These are phyloP conservation scores for Sebastes iracundus DNA, from an alignment of 2,797 vertebrate species.

Conservation along the genomic window DNA sequence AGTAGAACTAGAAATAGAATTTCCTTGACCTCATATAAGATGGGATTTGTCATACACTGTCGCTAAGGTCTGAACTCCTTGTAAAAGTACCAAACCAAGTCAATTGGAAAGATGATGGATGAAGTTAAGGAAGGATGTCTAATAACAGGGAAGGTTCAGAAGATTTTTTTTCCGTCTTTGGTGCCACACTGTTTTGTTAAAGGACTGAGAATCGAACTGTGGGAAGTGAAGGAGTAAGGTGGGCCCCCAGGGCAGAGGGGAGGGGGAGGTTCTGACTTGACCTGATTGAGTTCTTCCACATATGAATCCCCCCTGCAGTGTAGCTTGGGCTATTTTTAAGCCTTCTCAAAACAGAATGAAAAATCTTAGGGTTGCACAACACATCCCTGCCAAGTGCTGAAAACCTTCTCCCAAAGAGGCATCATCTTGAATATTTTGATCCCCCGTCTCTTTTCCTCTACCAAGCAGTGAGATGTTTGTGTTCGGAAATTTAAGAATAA, in stretches of 20 bases:
- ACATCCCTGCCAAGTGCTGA: slow-evolving; percentile 27
- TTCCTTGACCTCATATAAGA: slow-evolving; percentile 43
- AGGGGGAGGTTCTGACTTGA: slow-evolving; percentile 47
- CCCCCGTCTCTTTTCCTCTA: not conserved
- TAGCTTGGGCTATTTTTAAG: slow-evolving; percentile 60
- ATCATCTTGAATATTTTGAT: slow-evolving; percentile 29
- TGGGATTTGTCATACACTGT: slow-evolving; percentile 21
- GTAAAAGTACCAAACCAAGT: slow-evolving; percentile 34
- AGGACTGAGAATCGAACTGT: slow-evolving; percentile 23
- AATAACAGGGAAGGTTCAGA: not conserved
- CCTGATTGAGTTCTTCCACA: slow-evolving; percentile 61
- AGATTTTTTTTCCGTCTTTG: slow-evolving; percentile 3
- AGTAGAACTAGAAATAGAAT: slow-evolving; percentile 22
- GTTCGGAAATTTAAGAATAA: not conserved
- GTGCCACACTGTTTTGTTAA: slow-evolving; percentile 11
- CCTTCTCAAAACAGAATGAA: slow-evolving; percentile 54
- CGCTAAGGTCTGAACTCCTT: slow-evolving; percentile 11
- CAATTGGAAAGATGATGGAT: slow-evolving; percentile 12
- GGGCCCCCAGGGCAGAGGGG: slow-evolving; percentile 22
- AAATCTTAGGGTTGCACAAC: slow-evolving; percentile 36
- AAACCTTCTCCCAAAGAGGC: slow-evolving; percentile 2
- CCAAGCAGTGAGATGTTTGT: not conserved
- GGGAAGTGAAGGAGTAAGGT: slow-evolving; percentile 33
- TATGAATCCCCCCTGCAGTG: slow-evolving; percentile 37
- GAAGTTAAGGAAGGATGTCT: slow-evolving; percentile 3